Evolutionary conservation across 1,140 invertebrate species (phyloP).

Genomic region (Doryteuthis pealeii): DNA sequence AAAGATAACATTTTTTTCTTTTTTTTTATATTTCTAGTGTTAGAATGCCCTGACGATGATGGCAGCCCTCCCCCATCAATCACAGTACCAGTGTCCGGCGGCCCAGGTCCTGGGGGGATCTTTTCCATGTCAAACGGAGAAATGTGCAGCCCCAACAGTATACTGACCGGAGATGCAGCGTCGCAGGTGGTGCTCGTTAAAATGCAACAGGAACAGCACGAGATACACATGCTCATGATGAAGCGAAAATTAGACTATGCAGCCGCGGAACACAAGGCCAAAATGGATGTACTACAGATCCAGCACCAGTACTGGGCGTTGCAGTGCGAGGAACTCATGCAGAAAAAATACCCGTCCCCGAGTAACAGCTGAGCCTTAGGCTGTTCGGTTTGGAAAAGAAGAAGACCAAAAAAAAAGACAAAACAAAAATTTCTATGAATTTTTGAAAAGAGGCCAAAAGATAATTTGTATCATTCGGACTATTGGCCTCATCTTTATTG

Average conservation of each 20-base stretch:
- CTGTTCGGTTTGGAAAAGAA: no score
- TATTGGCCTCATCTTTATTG: no score
- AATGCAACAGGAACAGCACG: constrained; percentile 2
- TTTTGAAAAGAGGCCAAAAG: no score
- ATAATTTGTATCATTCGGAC: no score
- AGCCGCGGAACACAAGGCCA: constrained; percentile 1
- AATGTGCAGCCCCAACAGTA: constrained; percentile 1
- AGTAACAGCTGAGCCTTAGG: background rate
- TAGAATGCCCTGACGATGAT: background rate
- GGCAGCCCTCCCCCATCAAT: background rate
- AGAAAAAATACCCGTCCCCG: constrained; percentile 4
- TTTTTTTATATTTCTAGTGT: background rate
- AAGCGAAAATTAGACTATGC: constrained; percentile 1
- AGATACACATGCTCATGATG: background rate
- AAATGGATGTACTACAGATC: constrained; percentile 1
- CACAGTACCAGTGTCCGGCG: background rate
- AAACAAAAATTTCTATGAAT: no score
- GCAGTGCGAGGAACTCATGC: background rate
- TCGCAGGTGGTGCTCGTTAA: background rate
- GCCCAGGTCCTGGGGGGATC: background rate
- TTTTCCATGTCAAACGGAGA: background rate
- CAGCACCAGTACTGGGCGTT: background rate
- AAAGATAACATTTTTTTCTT: background rate
- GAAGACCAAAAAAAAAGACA: no score
- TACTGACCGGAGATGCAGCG: background rate